Evolutionary conservation across 2,888 invertebrate genomes (phyloP).

Genomic region (Mesorhabditis spiculigera): DNA sequence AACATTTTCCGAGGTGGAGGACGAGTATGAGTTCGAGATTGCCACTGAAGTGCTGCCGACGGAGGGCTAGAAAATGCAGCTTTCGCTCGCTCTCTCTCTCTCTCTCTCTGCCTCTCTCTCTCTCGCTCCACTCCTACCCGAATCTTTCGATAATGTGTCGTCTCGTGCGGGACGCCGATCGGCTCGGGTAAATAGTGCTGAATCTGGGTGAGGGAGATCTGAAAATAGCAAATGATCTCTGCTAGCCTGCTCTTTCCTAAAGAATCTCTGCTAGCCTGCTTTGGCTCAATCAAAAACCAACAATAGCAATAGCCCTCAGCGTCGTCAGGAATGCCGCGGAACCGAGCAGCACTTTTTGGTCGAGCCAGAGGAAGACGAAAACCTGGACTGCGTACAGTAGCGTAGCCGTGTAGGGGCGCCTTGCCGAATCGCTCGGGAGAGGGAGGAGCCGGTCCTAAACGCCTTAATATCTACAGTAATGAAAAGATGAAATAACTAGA

Average conservation of each 20-base stretch:
- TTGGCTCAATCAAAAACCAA: constrained; percentile 7
- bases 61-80: constrained; percentile 8
- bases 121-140: background rate
- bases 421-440: constrained; percentile 25
- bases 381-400: constrained; percentile 24
- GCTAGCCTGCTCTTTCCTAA: too few species aligned
- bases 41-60: constrained; percentile 18
- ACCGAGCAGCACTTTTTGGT: constrained; percentile 20
- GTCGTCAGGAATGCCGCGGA: constrained; percentile 26
- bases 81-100: too few species aligned
- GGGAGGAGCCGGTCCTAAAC: constrained; percentile 32
- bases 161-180: constrained; percentile 34
- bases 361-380: constrained; percentile 18
- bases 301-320: constrained; percentile 21
- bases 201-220: constrained; percentile 28
- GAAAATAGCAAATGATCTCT: background rate
- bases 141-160: constrained; percentile 23
- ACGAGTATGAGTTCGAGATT: background rate
- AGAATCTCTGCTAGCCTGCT: too few species aligned
- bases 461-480: too few species aligned
- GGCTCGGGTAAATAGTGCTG: constrained; percentile 34
- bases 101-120: too few species aligned
- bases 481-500: too few species aligned
- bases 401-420: constrained; percentile 24
- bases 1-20: constrained; percentile 28